Conservation (phyloP, 2,113 vertebrate species). For the Mobula birostris region DNA sequence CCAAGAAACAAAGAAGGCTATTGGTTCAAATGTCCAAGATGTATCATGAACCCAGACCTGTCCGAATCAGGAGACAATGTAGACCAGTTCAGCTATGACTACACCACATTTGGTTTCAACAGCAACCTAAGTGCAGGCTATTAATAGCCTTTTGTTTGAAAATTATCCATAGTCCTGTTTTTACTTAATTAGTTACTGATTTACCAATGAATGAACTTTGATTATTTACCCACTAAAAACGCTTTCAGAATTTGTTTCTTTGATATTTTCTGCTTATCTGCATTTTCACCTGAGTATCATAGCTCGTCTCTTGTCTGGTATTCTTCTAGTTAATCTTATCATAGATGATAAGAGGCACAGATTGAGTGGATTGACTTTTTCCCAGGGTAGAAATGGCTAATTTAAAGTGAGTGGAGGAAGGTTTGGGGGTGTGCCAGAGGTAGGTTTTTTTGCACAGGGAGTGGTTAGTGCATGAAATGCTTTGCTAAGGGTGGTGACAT, state of each 20-base stretch:
- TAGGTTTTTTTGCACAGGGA: too few species aligned
- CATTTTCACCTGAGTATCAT: neutral
- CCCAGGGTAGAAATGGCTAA: too few species aligned
- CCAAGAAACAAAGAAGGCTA: neutral
- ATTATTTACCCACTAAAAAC: neutral
- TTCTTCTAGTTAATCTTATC: neutral
- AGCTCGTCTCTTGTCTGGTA: neutral
- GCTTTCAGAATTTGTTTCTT: neutral
- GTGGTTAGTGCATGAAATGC: too few species aligned
- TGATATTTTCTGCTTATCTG: neutral
- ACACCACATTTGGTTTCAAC: neutral
- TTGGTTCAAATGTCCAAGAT: neutral
- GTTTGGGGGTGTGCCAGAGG: too few species aligned
- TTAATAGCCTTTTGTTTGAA: neutral
- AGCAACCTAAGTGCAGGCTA: neutral
- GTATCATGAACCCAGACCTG: neutral
- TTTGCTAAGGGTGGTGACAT: too few species aligned
- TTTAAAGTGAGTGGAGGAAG: too few species aligned
- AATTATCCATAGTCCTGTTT: neutral
- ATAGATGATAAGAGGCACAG: too few species aligned
- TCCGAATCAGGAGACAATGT: neutral
- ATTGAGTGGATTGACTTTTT: too few species aligned
- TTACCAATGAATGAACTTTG: neutral
- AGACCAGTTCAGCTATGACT: neutral
- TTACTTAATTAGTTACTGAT: neutral